These are phyloP conservation scores for Chloroclysta siterata DNA, from an alignment of 2,888 invertebrate genomes.

Conservation along the genomic window DNA sequence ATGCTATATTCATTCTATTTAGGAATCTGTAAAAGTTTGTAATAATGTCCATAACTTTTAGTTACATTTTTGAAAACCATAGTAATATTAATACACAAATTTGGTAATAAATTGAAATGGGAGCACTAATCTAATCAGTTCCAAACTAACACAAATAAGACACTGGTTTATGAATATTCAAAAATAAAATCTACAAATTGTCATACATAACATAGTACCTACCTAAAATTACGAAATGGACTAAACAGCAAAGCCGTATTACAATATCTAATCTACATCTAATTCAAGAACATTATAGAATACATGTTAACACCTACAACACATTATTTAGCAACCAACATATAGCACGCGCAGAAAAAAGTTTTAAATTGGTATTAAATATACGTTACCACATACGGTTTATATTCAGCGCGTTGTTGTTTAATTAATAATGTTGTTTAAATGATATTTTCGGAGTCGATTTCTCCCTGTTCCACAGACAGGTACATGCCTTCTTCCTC, in stretches of 20 bases:
- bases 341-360: conserved; percentile 13
- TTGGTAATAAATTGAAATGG: conserved; percentile 14
- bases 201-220: conserved; percentile 29
- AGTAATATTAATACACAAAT: not conserved
- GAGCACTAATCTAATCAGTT: conserved; percentile 17
- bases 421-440: conserved; percentile 47
- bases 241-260: conserved; percentile 20
- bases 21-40: not conserved
- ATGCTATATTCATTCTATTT: not conserved
- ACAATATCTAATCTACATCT: conserved; percentile 19
- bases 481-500: conserved; percentile 95
- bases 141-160: conserved; percentile 8
- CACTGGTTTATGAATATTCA: conserved; percentile 8
- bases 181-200: conserved; percentile 29
- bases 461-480: conserved; percentile 89
- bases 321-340: conserved; percentile 19
- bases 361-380: not conserved
- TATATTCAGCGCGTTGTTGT: conserved; percentile 7
- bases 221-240: conserved; percentile 27
- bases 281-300: conserved; percentile 7
- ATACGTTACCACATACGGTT: not conserved
- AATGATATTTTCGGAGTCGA: conserved; percentile 76
- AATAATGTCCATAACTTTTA: not conserved
- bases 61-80: not conserved
- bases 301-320: not conserved